Base-by-base conservation (phyloP, 2,888 invertebrate species). In the Pseudolycoriella hygida region DNA sequence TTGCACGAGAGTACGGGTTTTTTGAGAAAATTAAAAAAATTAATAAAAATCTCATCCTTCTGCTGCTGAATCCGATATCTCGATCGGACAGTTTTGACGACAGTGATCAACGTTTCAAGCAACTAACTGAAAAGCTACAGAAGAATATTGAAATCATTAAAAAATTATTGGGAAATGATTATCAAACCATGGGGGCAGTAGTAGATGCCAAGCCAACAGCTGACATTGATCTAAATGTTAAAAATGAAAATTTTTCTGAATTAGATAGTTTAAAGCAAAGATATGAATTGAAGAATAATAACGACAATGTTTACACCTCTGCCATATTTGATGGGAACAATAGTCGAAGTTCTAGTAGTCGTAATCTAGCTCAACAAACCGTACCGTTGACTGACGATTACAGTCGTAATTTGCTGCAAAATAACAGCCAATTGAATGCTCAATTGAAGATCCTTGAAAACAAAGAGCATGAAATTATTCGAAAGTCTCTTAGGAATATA, bases 81-180 rank as follows among this genome's bases (percentile, higher is more conserved):
- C 53, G 49, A 39, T 42, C 44, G 38, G 43, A 43, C 41, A 17
- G 37, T 42, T 39, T 39, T 17, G 44, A 43, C 46, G 46, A 45
- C 42, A 34, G 15, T 39, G 25, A 45, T 39, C 34, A 43, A 31
- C 32, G 40, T 43, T 32, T 30, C 32, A 34, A 42, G 19, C 38
- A 45, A 43, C 15, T 38, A 46, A 25, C 62, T 48, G 52, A 52
- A 3, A 65, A 64, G 43, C 54, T 65, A 12, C 56, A 57, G 14
- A 59, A 60, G 43, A 65, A 65, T 49, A 59, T 65, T 25, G 56
- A 57, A 37, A 61, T 61, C 0, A 45, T 64, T 3, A 64, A 65
- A 20, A 62, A 63, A 47, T 49, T 64, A 1, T 56, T 64, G 0
- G 60, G 62, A 8, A 50, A 49, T 17, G 51, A 51, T 19, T 41